phyloP scores from a whole-genome alignment of 2,113 vertebrate species.

The Platichthys flesus region DNA sequence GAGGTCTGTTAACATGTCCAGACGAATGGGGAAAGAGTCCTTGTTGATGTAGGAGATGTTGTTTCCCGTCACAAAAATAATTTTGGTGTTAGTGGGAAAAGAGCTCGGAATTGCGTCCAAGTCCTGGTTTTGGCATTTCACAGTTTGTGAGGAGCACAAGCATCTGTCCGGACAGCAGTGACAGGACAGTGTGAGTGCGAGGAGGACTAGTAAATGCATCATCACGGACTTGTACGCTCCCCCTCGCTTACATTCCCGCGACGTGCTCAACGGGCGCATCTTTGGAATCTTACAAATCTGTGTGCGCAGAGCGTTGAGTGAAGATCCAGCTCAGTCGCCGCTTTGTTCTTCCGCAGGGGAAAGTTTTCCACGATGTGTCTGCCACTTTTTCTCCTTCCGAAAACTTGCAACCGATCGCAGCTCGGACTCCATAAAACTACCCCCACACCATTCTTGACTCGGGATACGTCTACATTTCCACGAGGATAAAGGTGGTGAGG shows the following conservation, averaged over 20 bases:
- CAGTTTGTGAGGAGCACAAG: constrained; percentile 86
- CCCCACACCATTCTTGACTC: constrained; percentile 47
- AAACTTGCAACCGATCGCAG: constrained; percentile 35
- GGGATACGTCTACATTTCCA: constrained; percentile 56
- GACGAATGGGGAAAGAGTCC: constrained; percentile 82
- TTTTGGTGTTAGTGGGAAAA: constrained; percentile 84
- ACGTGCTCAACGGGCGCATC: constrained; percentile 58
- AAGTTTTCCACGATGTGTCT: constrained; percentile 55
- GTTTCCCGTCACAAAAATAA: constrained; percentile 88
- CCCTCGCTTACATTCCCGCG: constrained; percentile 29
- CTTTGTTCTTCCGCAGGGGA: constrained; percentile 24
- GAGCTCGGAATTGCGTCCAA: constrained; percentile 84
- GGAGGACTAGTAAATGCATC: constrained; percentile 59
- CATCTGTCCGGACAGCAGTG: constrained; percentile 86
- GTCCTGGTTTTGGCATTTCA: constrained; percentile 88
- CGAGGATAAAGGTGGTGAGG: not conserved
- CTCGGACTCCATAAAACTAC: constrained; percentile 49
- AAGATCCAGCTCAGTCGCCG: constrained; percentile 24
- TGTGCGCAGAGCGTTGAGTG: constrained; percentile 40
- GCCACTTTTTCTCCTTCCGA: constrained; percentile 34
- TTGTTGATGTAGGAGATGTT: constrained; percentile 75
- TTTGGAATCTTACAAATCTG: constrained; percentile 36
- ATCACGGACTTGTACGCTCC: constrained; percentile 27
- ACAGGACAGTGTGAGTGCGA: constrained; percentile 63
- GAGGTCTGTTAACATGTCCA: constrained; percentile 84